Base-by-base conservation (phyloP, 2,888 invertebrate genomes). In the Patella caerulea region DNA sequence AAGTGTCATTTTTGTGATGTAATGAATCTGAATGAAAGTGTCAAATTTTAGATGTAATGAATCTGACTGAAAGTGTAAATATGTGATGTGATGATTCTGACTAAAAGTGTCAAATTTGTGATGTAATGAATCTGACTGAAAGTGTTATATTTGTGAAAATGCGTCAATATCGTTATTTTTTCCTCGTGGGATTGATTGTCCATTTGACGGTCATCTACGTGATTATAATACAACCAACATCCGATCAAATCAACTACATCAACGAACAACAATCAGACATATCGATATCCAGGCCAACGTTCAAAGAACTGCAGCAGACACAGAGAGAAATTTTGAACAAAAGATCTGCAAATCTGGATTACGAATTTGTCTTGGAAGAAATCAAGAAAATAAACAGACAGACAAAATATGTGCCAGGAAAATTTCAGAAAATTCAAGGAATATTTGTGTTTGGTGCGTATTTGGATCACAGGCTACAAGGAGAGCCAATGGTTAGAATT, bases 381-480 rank as follows among this genome's bases (percentile, higher is more conserved):
- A 65, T 65, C 15, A 24, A 65, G 24, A 65, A 65, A 12, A 24
- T 24, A 19, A 65, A 24, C 3, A 24, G 24, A 19, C 65, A 65
- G 19, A 3, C 24, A 14, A 65, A 65, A 65, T 24, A 65, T 24
- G 12, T 65, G 19, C 65, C 65, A 0, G 24, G 65, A 12, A 19
- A 14, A 24, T 83, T 83, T 56, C 29, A 52, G 3, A 29, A 70
- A 14, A 73, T 83, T 3, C 73, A 76, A 19, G 73, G 54, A 14
- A 72, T 81, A 14, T 86, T 83, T 74, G 84, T 88, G 2, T 87
- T 84, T 79, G 86, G 87, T 55, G 85, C 84, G 5, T 88, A 81
- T 78, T 85, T 86, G 65, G 89, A 89, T 79, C 80, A 83, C 71
- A 83, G 88, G 74, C 73, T 77, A 19, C n/a, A 74, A 34, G 75